Conservation (phyloP, 2,113 vertebrate species). For the Puffinus mauretanicus region DNA sequence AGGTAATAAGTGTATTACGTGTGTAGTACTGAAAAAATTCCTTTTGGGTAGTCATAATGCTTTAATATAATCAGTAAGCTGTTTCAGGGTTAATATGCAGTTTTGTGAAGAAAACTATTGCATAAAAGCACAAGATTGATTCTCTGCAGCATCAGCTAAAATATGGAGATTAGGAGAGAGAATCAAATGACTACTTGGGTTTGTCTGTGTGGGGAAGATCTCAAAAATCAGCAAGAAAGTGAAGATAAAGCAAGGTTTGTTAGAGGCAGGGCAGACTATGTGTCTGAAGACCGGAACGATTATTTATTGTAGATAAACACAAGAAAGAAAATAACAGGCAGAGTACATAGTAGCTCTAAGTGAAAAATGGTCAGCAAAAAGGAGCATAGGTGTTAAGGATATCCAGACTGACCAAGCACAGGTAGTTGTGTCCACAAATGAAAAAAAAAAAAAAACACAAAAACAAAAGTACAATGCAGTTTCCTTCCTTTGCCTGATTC, state of each 20-base stretch:
- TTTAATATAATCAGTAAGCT: neutral
- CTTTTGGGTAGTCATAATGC: neutral
- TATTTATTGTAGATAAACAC: neutral
- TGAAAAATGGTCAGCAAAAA: neutral
- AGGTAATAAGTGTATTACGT: neutral
- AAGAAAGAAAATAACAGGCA: neutral
- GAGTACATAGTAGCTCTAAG: neutral
- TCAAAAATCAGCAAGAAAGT: neutral
- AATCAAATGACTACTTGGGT: neutral
- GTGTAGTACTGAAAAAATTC: neutral
- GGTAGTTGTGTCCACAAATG: fast-evolving
- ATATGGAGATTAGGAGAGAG: neutral
- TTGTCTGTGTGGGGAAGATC: neutral
- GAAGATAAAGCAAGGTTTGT: neutral
- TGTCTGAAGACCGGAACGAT: neutral
- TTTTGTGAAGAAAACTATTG: neutral
- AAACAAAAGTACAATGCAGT: neutral
- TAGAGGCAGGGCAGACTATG: neutral
- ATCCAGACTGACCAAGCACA: neutral
- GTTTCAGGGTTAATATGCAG: neutral
- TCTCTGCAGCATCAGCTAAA: neutral
- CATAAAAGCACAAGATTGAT: neutral
- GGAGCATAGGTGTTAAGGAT: neutral
- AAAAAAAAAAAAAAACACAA: neutral
- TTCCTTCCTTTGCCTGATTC: neutral